Conservation (phyloP, 2,113 vertebrate species). For the Poeciliopsis occidentalis region DNA sequence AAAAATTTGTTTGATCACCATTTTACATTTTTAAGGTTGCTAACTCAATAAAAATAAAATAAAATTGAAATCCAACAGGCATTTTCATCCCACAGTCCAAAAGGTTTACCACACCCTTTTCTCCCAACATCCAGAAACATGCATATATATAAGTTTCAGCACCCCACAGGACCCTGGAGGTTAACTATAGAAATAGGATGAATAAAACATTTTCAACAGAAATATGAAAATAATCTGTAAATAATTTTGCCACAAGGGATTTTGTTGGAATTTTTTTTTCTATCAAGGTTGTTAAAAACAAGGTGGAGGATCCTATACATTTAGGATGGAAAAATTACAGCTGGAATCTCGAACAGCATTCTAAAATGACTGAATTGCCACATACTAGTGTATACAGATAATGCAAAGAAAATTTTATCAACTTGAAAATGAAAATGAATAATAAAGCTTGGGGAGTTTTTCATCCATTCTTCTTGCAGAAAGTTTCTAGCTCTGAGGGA, state of each 20-base stretch:
- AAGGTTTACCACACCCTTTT: too few relatives aligned
- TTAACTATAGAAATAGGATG: too few relatives aligned
- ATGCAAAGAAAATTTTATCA: background rate
- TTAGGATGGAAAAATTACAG: background rate
- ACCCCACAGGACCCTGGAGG: too few relatives aligned
- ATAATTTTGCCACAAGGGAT: background rate
- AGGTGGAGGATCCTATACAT: background rate
- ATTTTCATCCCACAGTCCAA: too few relatives aligned
- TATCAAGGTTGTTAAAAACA: background rate
- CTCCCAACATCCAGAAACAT: too few relatives aligned
- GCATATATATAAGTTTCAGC: too few relatives aligned
- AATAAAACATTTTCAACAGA: too few relatives aligned
- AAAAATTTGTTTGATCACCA: too few relatives aligned
- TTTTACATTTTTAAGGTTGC: too few relatives aligned
- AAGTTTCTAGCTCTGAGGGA: background rate
- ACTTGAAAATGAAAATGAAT: background rate
- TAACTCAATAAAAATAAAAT: too few relatives aligned
- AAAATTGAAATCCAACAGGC: too few relatives aligned
- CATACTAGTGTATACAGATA: background rate
- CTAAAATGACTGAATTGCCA: background rate
- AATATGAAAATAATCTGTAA: too few relatives aligned
- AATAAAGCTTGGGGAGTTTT: background rate
- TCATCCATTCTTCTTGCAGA: background rate
- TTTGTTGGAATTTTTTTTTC: background rate
- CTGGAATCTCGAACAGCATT: background rate